These are phyloP conservation scores for Cantharis nigra DNA, from an alignment of 2,888 invertebrate genomes.

Conservation along the genomic window DNA sequence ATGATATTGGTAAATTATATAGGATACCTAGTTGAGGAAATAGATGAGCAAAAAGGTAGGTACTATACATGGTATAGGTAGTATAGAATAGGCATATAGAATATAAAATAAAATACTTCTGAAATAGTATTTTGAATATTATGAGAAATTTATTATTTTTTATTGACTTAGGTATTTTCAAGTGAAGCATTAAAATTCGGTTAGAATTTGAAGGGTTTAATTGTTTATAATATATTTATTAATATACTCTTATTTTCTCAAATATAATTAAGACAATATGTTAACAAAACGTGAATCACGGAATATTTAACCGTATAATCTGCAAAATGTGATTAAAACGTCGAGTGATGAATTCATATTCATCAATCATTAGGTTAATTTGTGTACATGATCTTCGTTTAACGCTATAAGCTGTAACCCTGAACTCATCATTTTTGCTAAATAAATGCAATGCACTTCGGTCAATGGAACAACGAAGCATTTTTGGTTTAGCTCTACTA, in stretches of 20 bases:
- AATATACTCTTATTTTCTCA: slow-evolving; percentile 21
- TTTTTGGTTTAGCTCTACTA: slow-evolving; percentile 25
- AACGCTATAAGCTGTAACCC: slow-evolving; percentile 10
- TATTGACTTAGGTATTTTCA: too few species aligned
- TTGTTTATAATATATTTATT: slow-evolving; percentile 20
- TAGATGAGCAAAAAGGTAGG: background rate
- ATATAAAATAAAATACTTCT: background rate
- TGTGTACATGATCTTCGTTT: slow-evolving; percentile 4
- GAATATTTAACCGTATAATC: slow-evolving; percentile 17
- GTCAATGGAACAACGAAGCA: slow-evolving; percentile 33
- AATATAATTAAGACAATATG: slow-evolving; percentile 19
- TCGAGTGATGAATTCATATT: slow-evolving; percentile 4
- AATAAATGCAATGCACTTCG: slow-evolving; percentile 32
- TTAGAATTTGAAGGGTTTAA: slow-evolving; percentile 2
- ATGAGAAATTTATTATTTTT: too few species aligned
- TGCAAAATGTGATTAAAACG: slow-evolving; percentile 14
- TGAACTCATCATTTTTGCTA: slow-evolving; percentile 30
- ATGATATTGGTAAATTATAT: too few species aligned
- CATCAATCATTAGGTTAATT: slow-evolving; percentile 24
- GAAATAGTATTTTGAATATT: background rate
- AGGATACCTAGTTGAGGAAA: too few species aligned
- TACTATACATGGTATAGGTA: too few species aligned
- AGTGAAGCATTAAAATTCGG: background rate
- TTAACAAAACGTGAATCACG: slow-evolving; percentile 30
- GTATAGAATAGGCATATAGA: too few species aligned